A percentile compares a stretch with the other conserved stretches of the same genome.
These are phyloP conservation scores for Orthosia cruda DNA, from an alignment of 2,888 invertebrate genomes.

Conservation along the genomic window DNA sequence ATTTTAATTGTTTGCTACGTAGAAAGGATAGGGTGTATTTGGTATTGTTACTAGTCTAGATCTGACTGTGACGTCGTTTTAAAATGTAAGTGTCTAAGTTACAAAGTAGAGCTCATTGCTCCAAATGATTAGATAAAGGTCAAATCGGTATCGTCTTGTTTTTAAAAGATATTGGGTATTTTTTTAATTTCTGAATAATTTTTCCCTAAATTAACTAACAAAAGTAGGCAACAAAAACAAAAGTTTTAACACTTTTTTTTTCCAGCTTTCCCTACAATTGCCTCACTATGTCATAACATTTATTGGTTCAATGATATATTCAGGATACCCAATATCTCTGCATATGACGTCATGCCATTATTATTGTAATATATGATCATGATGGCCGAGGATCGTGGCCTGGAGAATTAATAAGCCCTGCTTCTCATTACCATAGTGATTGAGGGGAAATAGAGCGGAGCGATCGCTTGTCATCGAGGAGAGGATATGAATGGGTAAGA, in stretches of 20 bases:
- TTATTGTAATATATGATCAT: constrained; percentile 45
- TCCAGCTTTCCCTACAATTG: neutral
- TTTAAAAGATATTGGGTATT: too few relatives aligned
- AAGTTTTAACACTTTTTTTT: neutral
- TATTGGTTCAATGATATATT: constrained; percentile 32
- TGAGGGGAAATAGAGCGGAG: constrained; percentile 34
- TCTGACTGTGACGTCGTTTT: neutral
- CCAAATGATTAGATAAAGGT: too few relatives aligned
- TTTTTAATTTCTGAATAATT: too few relatives aligned
- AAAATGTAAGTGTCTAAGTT: too few relatives aligned
- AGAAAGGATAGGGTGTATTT: neutral
- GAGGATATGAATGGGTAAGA: neutral
- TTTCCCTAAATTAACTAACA: too few relatives aligned
- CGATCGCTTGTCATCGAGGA: constrained; percentile 24
- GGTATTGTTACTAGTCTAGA: neutral
- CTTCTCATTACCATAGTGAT: constrained; percentile 48
- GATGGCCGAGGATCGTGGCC: constrained; percentile 16
- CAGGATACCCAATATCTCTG: neutral
- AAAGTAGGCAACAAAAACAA: too few relatives aligned
- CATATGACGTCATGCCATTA: constrained; percentile 32
- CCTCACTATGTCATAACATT: neutral
- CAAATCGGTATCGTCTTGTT: neutral
- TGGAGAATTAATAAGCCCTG: constrained; percentile 42
- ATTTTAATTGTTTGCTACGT: constrained; percentile 23
- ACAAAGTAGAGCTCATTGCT: too few relatives aligned